Evolutionary conservation across 2,888 invertebrate species (phyloP).

Genomic region (Hetaerina titia): DNA sequence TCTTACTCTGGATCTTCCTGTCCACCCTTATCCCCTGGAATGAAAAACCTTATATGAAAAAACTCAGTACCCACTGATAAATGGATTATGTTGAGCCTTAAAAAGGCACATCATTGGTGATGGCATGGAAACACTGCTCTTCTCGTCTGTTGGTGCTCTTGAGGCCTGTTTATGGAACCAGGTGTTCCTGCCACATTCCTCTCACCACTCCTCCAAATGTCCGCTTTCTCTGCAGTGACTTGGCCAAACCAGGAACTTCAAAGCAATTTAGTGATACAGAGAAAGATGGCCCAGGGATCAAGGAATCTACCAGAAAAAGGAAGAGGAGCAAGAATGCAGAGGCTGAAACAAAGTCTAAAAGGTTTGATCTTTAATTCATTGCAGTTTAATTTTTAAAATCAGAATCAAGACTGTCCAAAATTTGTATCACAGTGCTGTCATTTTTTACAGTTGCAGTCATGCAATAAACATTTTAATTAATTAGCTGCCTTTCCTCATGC

Average conservation of each 20-base stretch:
- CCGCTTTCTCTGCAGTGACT: slow-evolving; percentile 46
- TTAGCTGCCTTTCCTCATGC: no score
- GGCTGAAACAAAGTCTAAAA: background rate
- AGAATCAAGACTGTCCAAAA: no score
- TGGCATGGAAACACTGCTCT: slow-evolving; percentile 39
- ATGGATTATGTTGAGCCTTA: background rate
- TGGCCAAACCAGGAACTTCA: slow-evolving; percentile 44
- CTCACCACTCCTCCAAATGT: slow-evolving; percentile 23
- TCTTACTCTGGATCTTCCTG: slow-evolving; percentile 17
- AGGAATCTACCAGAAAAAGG: slow-evolving; percentile 7
- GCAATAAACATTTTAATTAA: no score
- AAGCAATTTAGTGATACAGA: slow-evolving; percentile 10
- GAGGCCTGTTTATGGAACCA: background rate
- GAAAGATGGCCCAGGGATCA: background rate
- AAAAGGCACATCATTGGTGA: background rate
- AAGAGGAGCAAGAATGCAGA: slow-evolving; percentile 30
- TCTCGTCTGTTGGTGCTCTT: slow-evolving; percentile 49
- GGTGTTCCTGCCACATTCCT: background rate
- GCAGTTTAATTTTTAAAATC: background rate
- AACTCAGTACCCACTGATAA: background rate
- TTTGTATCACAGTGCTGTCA: no score
- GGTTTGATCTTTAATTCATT: background rate
- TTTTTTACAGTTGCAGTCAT: no score
- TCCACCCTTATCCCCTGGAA: background rate
- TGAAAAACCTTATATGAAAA: background rate